Conservation (phyloP, 2,113 vertebrate genomes). For the Paratilapia polleni region DNA sequence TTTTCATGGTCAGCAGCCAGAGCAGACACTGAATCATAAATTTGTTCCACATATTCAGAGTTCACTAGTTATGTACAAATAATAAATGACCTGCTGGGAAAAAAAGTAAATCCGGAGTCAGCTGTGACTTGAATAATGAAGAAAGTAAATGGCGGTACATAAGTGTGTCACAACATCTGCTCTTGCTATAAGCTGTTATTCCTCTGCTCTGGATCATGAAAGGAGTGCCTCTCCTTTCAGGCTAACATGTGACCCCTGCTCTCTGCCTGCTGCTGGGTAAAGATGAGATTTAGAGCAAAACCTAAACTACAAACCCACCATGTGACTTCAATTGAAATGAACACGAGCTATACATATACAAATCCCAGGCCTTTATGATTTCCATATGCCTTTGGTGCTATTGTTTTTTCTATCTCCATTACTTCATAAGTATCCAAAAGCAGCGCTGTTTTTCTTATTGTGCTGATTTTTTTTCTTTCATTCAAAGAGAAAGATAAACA, state of each 20-base stretch:
- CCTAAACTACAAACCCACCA: conserved; percentile 67
- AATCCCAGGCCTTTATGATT: conserved; percentile 75
- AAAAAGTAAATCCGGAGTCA: conserved; percentile 48
- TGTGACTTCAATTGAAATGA: conserved; percentile 77
- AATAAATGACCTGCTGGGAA: conserved; percentile 52
- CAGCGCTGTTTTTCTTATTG: conserved; percentile 49
- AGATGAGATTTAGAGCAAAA: conserved; percentile 67
- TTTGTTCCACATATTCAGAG: conserved; percentile 22
- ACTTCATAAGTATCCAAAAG: conserved; percentile 63
- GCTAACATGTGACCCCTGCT: conserved; percentile 57
- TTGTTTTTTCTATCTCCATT: conserved; percentile 76
- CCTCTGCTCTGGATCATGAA: conserved; percentile 50
- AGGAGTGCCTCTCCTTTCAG: conserved; percentile 50
- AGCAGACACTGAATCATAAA: conserved; percentile 33
- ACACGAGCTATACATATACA: conserved; percentile 74
- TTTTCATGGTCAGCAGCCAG: conserved; percentile 21
- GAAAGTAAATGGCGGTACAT: conserved; percentile 35
- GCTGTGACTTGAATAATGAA: conserved; percentile 57
- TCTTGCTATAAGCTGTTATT: conserved; percentile 45
- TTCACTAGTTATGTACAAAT: conserved; percentile 38
- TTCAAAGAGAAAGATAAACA: conserved; percentile 59
- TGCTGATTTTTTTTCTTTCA: neutral
- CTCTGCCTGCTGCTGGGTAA: conserved; percentile 66
- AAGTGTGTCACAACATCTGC: conserved; percentile 61
- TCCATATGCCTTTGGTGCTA: conserved; percentile 80